Base-by-base conservation (phyloP, 2,888 invertebrate genomes). In the Drosophila buzzatii region DNA sequence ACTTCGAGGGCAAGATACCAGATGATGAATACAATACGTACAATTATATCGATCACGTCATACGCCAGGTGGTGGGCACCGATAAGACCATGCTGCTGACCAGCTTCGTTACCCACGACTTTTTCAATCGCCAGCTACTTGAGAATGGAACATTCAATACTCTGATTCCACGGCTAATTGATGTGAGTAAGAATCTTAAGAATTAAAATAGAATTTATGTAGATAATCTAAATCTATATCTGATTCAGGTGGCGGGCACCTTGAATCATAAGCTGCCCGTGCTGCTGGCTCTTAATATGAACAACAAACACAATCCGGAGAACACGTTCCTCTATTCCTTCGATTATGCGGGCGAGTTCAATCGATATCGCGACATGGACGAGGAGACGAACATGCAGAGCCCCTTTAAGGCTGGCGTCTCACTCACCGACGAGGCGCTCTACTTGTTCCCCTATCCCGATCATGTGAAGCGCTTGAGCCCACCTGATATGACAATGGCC, bases 391-490 rank as follows among this genome's bases (percentile, higher is more conserved):
- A 93, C 45, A 91, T 91, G 77, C 92, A 92, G 56, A 91, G 92
- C 27, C 93, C 94, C 1, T 94, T 94, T 70, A 90, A 84, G 42
- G 94, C 93, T 37, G 94, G 95, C 1, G 94, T 94, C 4, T 94
- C 94, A 14, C 93, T 95, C 57, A 94, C 95, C 2, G 94, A 95
- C 73, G 95, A 95, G 77, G 92, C 95, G 0, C 92, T 95, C 7
- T 94, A 95, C 79, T 86, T 95, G n/a, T 95, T 95, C 79, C 93
- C 93, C 14, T 92, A 92, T 71, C 92, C 93, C 5, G 85, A 91
- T 1, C 92, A 92, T 63, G 92, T 89, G 0, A 81, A 82, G 35
- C 76, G 85, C 0, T 81, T 94, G 0, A 93, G 92, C 81, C 89
- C 90, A 3, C 86, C 91, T 10, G 94, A 94, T 68, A 79, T 81